These are phyloP conservation scores for Scotopteryx bipunctaria DNA, from an alignment of 2,888 invertebrate genomes.

Conservation along the genomic window DNA sequence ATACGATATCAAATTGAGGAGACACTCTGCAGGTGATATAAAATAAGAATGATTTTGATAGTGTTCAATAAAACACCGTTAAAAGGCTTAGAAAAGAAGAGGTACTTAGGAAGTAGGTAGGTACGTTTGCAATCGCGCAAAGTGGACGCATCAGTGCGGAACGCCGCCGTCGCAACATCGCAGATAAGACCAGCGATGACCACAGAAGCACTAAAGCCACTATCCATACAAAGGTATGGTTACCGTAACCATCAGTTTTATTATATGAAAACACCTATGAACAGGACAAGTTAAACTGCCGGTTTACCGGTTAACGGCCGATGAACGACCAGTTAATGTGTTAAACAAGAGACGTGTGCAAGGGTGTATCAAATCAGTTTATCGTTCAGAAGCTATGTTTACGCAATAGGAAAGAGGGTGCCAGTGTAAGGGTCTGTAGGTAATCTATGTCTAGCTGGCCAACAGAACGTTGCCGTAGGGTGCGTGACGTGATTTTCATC, in stretches of 20 bases:
- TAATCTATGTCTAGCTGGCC: too few relatives aligned
- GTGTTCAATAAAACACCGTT: too few relatives aligned
- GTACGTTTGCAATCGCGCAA: constrained; percentile 59
- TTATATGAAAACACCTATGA: background rate
- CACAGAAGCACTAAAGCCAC: constrained; percentile 45
- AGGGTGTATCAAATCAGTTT: constrained; percentile 25
- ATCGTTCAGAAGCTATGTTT: background rate
- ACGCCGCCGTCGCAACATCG: constrained; percentile 54
- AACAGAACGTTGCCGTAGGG: too few relatives aligned
- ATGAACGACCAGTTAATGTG: background rate
- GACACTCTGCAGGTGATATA: too few relatives aligned
- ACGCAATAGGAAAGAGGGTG: background rate
- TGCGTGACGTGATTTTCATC: too few relatives aligned
- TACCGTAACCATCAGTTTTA: background rate
- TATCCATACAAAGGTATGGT: constrained; percentile 12
- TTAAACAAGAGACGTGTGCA: constrained; percentile 32
- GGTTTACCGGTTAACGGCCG: background rate
- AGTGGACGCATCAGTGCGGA: constrained; percentile 65
- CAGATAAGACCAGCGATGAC: constrained; percentile 60
- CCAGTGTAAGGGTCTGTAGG: background rate
- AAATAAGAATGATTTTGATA: too few relatives aligned
- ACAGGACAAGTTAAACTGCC: background rate
- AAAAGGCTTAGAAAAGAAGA: constrained; percentile 11
- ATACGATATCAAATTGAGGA: too few relatives aligned
- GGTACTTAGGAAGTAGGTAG: too few relatives aligned